Evolutionary conservation across 2,888 invertebrate genomes (phyloP), one percentile per base, ranked within the genome.

Genomic region (Drosophila histrio): DNA sequence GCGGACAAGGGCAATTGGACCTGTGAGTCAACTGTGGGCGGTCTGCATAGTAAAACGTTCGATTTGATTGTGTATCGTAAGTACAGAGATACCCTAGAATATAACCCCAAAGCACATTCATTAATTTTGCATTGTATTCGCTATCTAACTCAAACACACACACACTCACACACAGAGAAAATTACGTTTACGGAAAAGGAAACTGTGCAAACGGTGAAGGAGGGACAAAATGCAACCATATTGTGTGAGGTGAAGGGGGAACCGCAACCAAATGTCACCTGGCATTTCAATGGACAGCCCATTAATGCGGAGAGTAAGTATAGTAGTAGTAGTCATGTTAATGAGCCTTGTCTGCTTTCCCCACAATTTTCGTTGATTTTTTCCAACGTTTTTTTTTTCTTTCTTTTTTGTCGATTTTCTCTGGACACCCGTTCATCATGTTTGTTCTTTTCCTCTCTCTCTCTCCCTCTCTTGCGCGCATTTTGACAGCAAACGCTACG

Each of bases 161-260:
- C 32, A 36, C 19, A 38, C 59, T 26, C 11, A 21, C 22, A 34
- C 32, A 53, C 59, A 94, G 94, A 93, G 71, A 93, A 93, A 69
- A 92, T 94, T 59, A 92, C 92, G 43, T 94, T 94, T 87, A 91
- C 92, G 79, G 93, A 93, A 80, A 93, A 93, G 47, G 91, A 92
- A 30, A 89, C 91, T 13, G 90, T 92, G 4, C 93, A 93, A 79
- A 92, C 90, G 50, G 93, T 92, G 1, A 90, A 90, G 47, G 94
- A 94, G 87, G 92, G 92, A 38, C 88, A 91, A 38, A 92, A 93
- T 73, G 92, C 92, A 6, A 91, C 92, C 34, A 91, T 92, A 49
- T 79, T 89, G 49, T 92, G 92, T 68, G 90, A 91, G 67, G 92
- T 91, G 44, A 91, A 89, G 67, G 93, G 93, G 17, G 93, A 93